Conservation (phyloP, 2,797 vertebrate species). For the Rousettus madagascariensis region DNA sequence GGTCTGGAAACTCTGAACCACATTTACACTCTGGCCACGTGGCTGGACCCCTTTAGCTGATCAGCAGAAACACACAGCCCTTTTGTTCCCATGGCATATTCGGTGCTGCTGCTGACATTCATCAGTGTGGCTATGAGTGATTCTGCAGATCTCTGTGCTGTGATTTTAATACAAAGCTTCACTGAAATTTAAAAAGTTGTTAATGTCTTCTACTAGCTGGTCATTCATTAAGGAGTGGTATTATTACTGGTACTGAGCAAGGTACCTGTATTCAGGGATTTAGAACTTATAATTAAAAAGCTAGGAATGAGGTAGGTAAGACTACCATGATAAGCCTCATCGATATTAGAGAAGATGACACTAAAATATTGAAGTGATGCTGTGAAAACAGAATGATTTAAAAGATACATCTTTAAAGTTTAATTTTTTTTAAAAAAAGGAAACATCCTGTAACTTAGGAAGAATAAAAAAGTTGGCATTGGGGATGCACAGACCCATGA, state of each 20-base stretch:
- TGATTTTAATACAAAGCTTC: not conserved
- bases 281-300: not conserved
- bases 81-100: fast-evolving
- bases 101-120: not conserved
- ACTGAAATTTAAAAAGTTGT: not conserved
- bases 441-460: not conserved
- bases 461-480: not conserved
- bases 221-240: not conserved
- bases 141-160: not conserved
- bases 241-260: not conserved
- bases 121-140: not conserved
- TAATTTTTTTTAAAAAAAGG: not conserved
- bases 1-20: not conserved
- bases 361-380: not conserved
- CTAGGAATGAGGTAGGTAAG: not conserved
- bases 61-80: not conserved
- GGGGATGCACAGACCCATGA: not conserved
- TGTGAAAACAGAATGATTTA: not conserved
- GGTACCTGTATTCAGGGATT: not conserved
- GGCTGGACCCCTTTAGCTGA: not conserved
- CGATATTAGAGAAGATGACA: not conserved
- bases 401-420: not conserved
- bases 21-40: not conserved
- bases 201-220: not conserved
- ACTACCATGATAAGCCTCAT: not conserved